phyloP scores from a whole-genome alignment of 2,113 vertebrate species.

The Odontophorus gujanensis region DNA sequence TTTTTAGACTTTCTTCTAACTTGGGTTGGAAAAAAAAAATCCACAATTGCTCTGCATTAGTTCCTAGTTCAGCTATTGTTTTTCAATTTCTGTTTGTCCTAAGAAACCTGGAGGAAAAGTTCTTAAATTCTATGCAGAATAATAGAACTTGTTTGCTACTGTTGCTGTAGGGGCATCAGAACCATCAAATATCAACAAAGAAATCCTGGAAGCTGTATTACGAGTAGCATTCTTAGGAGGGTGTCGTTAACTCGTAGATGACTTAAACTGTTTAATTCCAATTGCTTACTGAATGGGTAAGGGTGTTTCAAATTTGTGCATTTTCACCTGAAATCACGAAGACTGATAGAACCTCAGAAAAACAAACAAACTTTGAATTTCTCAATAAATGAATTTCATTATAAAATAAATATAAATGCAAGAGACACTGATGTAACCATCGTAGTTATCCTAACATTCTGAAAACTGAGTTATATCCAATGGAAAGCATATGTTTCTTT shows the following conservation, averaged over 20 bases:
- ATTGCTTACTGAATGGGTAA: background rate
- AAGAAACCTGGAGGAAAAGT: background rate
- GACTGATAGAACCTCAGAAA: background rate
- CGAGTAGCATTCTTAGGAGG: background rate
- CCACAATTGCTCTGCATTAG: background rate
- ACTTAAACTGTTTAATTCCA: background rate
- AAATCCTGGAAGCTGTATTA: background rate
- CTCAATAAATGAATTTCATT: background rate
- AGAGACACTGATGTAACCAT: background rate
- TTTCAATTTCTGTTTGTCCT: background rate
- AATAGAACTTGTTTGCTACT: background rate
- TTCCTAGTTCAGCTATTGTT: background rate
- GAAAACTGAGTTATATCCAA: background rate
- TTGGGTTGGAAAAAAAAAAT: background rate
- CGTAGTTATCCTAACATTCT: background rate
- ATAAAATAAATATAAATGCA: background rate
- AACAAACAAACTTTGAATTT: background rate
- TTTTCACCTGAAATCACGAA: background rate
- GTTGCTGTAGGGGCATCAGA: background rate
- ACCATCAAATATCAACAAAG: background rate
- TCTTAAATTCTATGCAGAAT: background rate
- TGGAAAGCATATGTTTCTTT: fast-evolving
- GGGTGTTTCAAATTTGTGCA: background rate
- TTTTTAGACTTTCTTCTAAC: background rate
- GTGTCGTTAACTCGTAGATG: background rate